Base-by-base conservation (phyloP, 2,797 vertebrate genomes). In the Neomorphus geoffroyi region DNA sequence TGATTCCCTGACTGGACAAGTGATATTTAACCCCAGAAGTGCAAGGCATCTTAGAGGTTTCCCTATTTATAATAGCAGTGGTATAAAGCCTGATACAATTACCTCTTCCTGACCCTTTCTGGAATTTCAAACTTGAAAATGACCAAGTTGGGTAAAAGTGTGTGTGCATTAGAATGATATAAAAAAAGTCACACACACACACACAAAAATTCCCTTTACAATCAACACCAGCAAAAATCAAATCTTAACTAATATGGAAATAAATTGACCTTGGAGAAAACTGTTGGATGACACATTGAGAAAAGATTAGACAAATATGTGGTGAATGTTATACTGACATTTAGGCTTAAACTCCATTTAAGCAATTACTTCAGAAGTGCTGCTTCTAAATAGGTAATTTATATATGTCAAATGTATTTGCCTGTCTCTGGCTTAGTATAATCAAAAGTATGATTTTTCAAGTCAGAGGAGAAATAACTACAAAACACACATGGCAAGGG, bases 381-480 rank as follows among this genome's bases (percentile, higher is more conserved):
- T 88, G 28, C 23, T 89, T 85, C 82, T 92, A 93, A 96, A 90
- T 35, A 80, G 70, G 50, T 69, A 85, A 95, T 96, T 96, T 93
- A 82, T 90, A 89, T 56, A 57, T 93, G 83, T 86, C 86, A 95
- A 85, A 93, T 65, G 18, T 60, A 72, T 86, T 77, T 92, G 35
- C 24, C 61, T 81, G 43, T 87, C 64, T 73, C 69, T 72, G 33
- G 32, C 9, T 92, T 77, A 67, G 30, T 61, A 58, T n/a, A 93
- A 93, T 83, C 87, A 94, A 85, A 90, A 84, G n/a, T 54, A 85
- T 19, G 35, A 78, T 74, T 88, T 82, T 90, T 80, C 45, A 74
- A 41, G 67, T 51, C 22, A 11, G 23, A 71, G 18, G 6, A 88
- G 21, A 92, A 95, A 78, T 72, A 88, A 57, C 27, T 53, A 19